These are phyloP conservation scores for Zoanthus sociatus DNA, from an alignment of 92 coral and sea anemone genomes.

Conservation along the genomic window DNA sequence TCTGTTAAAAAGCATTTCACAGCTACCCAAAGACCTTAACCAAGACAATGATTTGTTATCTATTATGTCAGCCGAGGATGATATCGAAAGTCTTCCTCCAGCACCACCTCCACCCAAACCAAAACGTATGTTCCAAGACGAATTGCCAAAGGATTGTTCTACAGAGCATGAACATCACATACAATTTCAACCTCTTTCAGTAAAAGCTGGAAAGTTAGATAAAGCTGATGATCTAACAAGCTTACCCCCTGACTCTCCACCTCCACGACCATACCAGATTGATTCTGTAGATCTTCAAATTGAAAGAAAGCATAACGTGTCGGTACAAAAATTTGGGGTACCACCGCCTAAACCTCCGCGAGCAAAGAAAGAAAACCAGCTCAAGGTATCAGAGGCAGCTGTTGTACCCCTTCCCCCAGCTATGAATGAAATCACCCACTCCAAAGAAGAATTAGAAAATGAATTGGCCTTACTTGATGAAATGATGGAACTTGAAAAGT, in stretches of 20 bases:
- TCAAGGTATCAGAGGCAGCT: not conserved
- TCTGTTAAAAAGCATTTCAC: slow-evolving; percentile 24
- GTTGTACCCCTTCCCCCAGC: slow-evolving; percentile 21
- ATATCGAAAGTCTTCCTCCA: slow-evolving; percentile 62
- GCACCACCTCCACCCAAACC: slow-evolving; percentile 64
- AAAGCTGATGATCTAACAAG: slow-evolving; percentile 72
- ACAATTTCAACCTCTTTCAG: not conserved
- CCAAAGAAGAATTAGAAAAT: slow-evolving; percentile 29
- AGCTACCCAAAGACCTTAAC: slow-evolving; percentile 35
- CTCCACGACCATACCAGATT: slow-evolving; percentile 27
- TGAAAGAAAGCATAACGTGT: not conserved
- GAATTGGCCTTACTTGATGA: slow-evolving; percentile 72
- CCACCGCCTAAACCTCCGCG: slow-evolving; percentile 48
- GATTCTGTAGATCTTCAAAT: not conserved
- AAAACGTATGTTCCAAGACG: slow-evolving; percentile 11
- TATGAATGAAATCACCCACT: not conserved
- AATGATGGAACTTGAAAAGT: slow-evolving; percentile 67
- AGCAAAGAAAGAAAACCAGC: slow-evolving; percentile 15
- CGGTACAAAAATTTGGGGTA: not conserved
- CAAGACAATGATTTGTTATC: slow-evolving; percentile 5
- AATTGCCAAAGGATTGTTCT: not conserved
- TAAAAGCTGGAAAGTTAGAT: not conserved
- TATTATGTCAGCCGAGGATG: slow-evolving; percentile 25
- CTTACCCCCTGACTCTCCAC: slow-evolving; percentile 44
- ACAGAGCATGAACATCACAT: not conserved